Percentiles rank a stretch among this genome's conserved stretches.
phyloP scores from a whole-genome alignment of 2,888 invertebrate genomes.

The Adelognathus sp. region DNA sequence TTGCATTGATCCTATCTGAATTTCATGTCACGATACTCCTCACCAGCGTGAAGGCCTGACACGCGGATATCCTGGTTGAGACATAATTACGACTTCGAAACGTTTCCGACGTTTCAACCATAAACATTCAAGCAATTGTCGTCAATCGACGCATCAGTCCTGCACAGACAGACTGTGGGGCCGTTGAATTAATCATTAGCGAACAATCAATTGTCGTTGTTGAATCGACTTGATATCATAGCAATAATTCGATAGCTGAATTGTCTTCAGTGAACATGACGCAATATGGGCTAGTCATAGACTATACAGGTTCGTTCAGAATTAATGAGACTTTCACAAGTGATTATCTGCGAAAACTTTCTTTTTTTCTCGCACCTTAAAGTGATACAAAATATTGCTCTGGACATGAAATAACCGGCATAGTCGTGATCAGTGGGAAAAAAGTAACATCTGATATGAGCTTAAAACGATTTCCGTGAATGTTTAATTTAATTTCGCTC shows the following conservation, averaged over 20 bases:
- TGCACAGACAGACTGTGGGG: background rate
- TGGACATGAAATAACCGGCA: no score
- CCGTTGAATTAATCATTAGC: background rate
- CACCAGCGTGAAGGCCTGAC: background rate
- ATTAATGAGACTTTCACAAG: no score
- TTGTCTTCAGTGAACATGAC: background rate
- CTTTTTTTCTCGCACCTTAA: no score
- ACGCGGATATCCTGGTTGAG: background rate
- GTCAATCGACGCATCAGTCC: background rate
- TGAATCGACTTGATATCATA: background rate
- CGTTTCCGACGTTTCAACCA: constrained; percentile 12
- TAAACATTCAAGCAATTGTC: background rate
- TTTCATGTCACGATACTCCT: background rate
- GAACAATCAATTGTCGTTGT: background rate
- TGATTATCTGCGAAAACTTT: no score
- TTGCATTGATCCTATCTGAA: background rate
- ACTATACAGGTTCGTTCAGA: background rate
- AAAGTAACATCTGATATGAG: no score
- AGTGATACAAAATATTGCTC: no score
- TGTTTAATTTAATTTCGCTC: no score
- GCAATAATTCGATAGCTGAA: background rate
- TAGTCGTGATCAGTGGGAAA: no score
- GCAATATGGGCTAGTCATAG: background rate
- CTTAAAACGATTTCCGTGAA: no score
- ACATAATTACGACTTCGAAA: constrained; percentile 20